phyloP scores from a whole-genome alignment of 2,797 vertebrate genomes.

The Pangasius krempfi region DNA sequence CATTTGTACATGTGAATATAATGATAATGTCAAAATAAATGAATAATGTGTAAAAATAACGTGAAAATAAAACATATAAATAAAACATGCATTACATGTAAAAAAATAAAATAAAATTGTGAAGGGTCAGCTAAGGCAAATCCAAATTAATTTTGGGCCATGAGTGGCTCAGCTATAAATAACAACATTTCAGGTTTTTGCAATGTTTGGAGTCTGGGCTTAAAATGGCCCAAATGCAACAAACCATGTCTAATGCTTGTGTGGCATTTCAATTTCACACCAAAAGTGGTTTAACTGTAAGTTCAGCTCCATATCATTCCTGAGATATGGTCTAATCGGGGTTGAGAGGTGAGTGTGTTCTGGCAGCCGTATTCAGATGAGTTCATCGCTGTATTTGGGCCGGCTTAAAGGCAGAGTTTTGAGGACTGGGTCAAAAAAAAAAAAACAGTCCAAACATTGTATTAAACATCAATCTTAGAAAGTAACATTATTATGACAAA shows the following conservation, averaged over 20 bases:
- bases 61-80: neutral
- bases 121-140: neutral
- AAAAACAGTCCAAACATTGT: neutral
- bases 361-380: constrained; percentile 6
- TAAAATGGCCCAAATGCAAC: constrained; percentile 14
- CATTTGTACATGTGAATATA: neutral
- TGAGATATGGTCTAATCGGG: constrained; percentile 23
- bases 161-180: neutral
- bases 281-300: constrained; percentile 18
- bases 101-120: neutral
- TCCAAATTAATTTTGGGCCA: neutral
- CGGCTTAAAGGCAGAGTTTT: neutral
- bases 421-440: neutral
- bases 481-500: neutral
- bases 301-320: constrained; percentile 35
- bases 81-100: too few relatives aligned
- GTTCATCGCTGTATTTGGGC: constrained; percentile 12
- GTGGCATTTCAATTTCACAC: constrained; percentile 31
- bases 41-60: neutral
- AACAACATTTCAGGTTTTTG: constrained; percentile 2
- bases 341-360: constrained; percentile 1
- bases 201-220: constrained; percentile 13
- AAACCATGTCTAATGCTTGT: constrained; percentile 17
- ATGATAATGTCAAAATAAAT: neutral
- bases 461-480: neutral